These are phyloP conservation scores for Neodon shergylaensis DNA, from an alignment of 2,113 vertebrate species.

Conservation along the genomic window DNA sequence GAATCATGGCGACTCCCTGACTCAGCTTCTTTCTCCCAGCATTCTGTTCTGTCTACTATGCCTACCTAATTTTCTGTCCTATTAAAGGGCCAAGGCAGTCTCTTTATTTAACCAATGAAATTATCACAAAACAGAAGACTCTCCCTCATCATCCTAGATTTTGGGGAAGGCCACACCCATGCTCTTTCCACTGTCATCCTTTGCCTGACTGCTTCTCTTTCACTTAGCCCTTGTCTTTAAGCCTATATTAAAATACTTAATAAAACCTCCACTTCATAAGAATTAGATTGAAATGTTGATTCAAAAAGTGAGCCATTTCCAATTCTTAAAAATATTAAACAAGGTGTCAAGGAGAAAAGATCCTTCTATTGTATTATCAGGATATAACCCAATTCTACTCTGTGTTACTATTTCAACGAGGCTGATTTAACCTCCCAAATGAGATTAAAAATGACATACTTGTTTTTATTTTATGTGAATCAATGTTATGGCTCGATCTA, in stretches of 20 bases:
- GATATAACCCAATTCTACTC: not conserved
- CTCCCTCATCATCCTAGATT: too few species aligned
- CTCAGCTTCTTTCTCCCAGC: too few species aligned
- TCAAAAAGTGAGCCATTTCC: not conserved
- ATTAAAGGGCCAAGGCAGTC: too few species aligned
- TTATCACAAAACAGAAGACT: too few species aligned
- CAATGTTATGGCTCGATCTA: not conserved
- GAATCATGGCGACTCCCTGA: too few species aligned
- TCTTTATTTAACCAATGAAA: too few species aligned
- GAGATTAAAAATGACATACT: not conserved
- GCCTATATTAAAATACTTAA: not conserved
- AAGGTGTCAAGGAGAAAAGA: not conserved
- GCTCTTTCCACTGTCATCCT: too few species aligned
- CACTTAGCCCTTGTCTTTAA: not conserved
- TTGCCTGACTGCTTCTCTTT: not conserved
- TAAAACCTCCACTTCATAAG: not conserved
- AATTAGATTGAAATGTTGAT: constrained; percentile 1
- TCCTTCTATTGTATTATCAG: not conserved
- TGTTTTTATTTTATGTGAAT: not conserved
- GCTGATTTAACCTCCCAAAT: not conserved
- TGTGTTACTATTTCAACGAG: not conserved
- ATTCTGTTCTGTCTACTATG: too few species aligned
- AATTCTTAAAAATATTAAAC: constrained; percentile 8
- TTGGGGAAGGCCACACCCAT: not conserved
- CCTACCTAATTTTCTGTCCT: too few species aligned